Conservation (phyloP, 2,888 invertebrate species). For the Micoletzkya japonica region DNA sequence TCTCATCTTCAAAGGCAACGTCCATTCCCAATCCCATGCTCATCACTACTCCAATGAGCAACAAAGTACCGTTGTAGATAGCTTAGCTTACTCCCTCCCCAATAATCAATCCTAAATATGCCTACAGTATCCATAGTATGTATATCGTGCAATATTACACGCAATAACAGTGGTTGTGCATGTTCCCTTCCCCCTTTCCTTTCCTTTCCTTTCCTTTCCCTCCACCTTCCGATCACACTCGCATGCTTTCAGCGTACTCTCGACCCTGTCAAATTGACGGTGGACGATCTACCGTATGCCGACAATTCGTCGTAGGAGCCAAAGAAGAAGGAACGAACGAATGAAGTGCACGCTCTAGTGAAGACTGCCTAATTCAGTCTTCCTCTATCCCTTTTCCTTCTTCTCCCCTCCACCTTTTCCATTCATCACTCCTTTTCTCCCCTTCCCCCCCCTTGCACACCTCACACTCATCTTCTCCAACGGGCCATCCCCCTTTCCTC, state of each 20-base stretch:
- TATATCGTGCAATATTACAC: neutral
- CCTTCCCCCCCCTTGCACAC: neutral
- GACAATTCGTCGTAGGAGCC: conserved; percentile 40
- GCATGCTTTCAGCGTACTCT: conserved; percentile 51
- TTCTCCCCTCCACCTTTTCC: neutral
- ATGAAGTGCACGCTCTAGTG: neutral
- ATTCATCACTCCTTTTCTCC: neutral
- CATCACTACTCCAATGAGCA: conserved; percentile 6
- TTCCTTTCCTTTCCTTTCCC: neutral
- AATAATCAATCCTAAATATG: neutral
- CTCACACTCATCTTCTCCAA: neutral
- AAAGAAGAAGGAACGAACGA: neutral
- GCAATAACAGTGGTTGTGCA: neutral
- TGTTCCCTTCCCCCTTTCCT: neutral
- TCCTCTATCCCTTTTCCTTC: neutral
- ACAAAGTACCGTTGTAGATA: conserved; percentile 20
- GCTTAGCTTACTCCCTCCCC: too few species aligned
- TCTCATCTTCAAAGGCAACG: neutral
- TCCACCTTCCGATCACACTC: too few species aligned
- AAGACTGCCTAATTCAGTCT: neutral
- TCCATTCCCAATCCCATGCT: conserved; percentile 22
- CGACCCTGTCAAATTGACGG: conserved; percentile 57
- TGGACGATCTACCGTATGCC: conserved; percentile 59
- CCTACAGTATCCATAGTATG: neutral
- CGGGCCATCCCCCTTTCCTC: neutral